Evolutionary conservation across 2,113 vertebrate species (phyloP).

Genomic region (Malurus cyaneus): DNA sequence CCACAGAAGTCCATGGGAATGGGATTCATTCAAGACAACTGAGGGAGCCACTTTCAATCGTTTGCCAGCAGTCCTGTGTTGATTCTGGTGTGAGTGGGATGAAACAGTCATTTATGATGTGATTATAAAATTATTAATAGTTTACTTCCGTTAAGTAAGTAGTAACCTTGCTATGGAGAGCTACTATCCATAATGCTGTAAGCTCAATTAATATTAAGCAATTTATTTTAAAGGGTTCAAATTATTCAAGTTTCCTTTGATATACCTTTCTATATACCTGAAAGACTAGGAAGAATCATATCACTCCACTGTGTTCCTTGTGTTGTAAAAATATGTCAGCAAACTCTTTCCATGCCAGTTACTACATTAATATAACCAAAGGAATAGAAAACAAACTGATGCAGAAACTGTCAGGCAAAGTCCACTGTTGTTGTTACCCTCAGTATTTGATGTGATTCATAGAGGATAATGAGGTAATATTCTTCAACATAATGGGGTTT

Average conservation of each 20-base stretch:
- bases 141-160: not conserved
- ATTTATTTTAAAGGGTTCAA: not conserved
- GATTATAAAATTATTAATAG: not conserved
- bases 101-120: not conserved
- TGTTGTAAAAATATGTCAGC: not conserved
- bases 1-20: not conserved
- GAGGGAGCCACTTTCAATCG: not conserved
- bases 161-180: not conserved
- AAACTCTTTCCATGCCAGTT: not conserved
- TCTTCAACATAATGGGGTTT: not conserved
- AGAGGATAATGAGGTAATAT: not conserved
- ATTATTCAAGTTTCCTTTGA: not conserved
- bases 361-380: not conserved
- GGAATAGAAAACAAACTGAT: not conserved
- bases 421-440: not conserved
- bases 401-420: not conserved
- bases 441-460: not conserved
- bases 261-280: not conserved
- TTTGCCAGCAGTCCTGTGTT: not conserved
- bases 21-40: not conserved
- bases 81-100: not conserved
- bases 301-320: not conserved
- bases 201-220: not conserved
- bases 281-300: not conserved
- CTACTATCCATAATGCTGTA: not conserved